Conservation (phyloP, 2,888 invertebrate species). For the Mythimna loreyi region DNA sequence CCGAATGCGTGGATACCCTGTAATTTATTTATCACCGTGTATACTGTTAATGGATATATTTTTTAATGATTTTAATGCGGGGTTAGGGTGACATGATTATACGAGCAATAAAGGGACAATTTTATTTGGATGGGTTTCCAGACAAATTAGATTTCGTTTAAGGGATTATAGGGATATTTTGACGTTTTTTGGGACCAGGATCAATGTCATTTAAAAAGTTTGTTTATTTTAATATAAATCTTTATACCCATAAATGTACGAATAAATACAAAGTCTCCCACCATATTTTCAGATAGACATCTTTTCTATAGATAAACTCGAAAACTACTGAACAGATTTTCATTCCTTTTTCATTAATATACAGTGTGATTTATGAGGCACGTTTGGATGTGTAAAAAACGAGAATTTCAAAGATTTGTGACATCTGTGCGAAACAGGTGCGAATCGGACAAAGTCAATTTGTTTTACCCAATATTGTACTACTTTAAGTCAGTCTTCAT, state of each 20-base stretch:
- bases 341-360: too few relatives aligned
- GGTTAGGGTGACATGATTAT: constrained; percentile 67
- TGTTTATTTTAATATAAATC: background rate
- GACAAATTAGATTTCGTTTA: constrained; percentile 56
- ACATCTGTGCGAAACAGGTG: too few relatives aligned
- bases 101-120: constrained; percentile 58
- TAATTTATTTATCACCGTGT: constrained; percentile 79
- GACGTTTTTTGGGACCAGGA: constrained; percentile 8
- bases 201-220: background rate
- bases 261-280: background rate
- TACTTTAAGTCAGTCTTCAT: background rate
- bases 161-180: constrained; percentile 43
- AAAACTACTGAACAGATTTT: too few relatives aligned
- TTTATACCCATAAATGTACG: too few relatives aligned
- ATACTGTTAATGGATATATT: constrained; percentile 73
- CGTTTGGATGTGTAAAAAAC: too few relatives aligned
- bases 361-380: too few relatives aligned
- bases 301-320: too few relatives aligned
- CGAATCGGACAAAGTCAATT: background rate
- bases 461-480: background rate
- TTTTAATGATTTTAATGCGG: constrained; percentile 73
- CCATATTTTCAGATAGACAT: too few relatives aligned
- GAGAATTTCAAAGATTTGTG: too few relatives aligned
- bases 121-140: constrained; percentile 54
- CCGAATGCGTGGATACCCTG: constrained; percentile 69